These are phyloP conservation scores for Malurus splendens DNA, from an alignment of 2,797 vertebrate genomes.

Conservation along the genomic window DNA sequence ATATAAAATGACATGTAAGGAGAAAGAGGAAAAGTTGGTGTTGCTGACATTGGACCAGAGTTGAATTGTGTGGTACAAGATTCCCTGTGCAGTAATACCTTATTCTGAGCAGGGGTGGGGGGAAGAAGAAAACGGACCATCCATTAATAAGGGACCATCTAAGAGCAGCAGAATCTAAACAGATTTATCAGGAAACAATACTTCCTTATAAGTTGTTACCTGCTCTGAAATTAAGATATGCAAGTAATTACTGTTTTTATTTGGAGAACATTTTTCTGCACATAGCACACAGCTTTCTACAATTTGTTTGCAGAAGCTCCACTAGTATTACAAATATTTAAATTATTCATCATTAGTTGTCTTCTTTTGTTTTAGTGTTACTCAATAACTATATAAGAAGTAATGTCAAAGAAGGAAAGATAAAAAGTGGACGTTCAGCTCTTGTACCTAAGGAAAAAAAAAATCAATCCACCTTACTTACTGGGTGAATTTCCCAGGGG, in stretches of 20 bases:
- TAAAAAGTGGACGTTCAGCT: background rate
- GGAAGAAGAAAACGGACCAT: background rate
- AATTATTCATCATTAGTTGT: background rate
- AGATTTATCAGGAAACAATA: background rate
- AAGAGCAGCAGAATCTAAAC: background rate
- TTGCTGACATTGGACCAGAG: background rate
- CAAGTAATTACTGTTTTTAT: background rate
- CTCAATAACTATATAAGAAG: background rate
- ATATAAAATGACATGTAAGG: background rate
- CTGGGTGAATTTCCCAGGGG: constrained; percentile 53
- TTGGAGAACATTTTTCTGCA: background rate
- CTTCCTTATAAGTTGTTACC: background rate
- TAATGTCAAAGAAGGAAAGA: background rate
- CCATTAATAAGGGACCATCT: background rate
- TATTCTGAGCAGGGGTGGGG: background rate
- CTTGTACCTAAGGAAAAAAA: constrained; percentile 13
- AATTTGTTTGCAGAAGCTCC: background rate
- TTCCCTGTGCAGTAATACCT: background rate
- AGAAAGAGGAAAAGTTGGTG: background rate
- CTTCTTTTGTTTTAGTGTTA: background rate
- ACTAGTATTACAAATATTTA: background rate
- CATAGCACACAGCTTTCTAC: background rate
- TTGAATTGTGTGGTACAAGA: background rate
- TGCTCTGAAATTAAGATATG: background rate
- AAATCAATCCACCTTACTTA: constrained; percentile 54